Evolutionary conservation across 1,140 invertebrate genomes (phyloP).

Genomic region (Diabrotica virgifera): DNA sequence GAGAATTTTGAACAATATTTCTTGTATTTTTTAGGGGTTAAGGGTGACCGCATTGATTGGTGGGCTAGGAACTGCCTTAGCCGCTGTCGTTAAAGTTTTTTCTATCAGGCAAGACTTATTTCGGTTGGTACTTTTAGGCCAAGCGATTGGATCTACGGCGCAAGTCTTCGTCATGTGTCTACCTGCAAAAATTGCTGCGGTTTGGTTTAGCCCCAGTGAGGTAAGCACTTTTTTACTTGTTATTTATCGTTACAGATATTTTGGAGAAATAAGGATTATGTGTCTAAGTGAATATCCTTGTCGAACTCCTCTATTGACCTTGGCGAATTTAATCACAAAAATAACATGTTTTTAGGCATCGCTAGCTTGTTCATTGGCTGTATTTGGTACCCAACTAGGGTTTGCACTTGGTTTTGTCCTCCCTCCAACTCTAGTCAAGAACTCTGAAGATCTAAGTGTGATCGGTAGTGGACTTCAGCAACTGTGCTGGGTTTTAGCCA

Average conservation of each 20-base stretch:
- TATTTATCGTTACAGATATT: not conserved
- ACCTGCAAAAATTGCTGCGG: slow-evolving; percentile 68
- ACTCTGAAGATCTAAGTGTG: slow-evolving; percentile 45
- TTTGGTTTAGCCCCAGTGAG: slow-evolving; percentile 57
- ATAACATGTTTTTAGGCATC: slow-evolving; percentile 49
- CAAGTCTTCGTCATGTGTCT: slow-evolving; percentile 68
- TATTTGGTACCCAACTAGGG: slow-evolving; percentile 74
- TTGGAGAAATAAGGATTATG: too few species aligned
- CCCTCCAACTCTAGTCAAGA: slow-evolving; percentile 49
- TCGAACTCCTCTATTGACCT: too few species aligned
- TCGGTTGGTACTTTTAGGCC: slow-evolving; percentile 62
- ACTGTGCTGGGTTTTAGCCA: slow-evolving; percentile 21
- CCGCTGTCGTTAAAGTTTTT: slow-evolving; percentile 72
- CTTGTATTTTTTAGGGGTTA: slow-evolving; percentile 35
- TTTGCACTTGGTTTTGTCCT: slow-evolving; percentile 49
- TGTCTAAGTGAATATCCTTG: too few species aligned
- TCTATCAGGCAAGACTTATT: slow-evolving; percentile 60
- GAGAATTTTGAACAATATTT: too few species aligned
- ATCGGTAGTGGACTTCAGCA: slow-evolving; percentile 44
- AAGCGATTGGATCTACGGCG: slow-evolving; percentile 65
- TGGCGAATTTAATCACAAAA: not conserved
- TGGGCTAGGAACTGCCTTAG: slow-evolving; percentile 52
- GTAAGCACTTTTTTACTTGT: slow-evolving; percentile 47
- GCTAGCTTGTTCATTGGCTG: slow-evolving; percentile 72
- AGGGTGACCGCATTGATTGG: slow-evolving; percentile 47